Base-by-base conservation (phyloP, 1,140 invertebrate genomes). In the Calliopsis andreniformis region DNA sequence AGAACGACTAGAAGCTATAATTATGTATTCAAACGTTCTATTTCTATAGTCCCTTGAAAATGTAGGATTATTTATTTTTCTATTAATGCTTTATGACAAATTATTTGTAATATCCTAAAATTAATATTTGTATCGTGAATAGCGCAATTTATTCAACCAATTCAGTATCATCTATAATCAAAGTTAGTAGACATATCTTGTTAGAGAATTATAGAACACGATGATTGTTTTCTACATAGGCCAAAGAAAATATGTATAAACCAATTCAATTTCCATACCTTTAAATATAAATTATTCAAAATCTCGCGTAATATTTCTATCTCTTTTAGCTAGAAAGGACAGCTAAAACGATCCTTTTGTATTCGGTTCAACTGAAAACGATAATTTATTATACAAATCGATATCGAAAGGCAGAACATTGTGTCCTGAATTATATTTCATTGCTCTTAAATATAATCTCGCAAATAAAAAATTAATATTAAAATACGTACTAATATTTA, bases 1-100 rank as follows among this genome's bases (percentile, higher is more conserved):
- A 73, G 23, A 66, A 79, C 64, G 78, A 87, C 81, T 83, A 86
- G 81, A 78, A 79, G 61, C 80, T 82, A 83, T 32, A 79, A 64
- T 78, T 76, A 84, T 78, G 64, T 71, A 68, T 28, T 78, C 77
- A 30, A n/a, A 49, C 23, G 32, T 43, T 8, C 18, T 47, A 59
- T 23, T 43, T 39, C 51, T 67, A 42, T 32, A 28, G 5, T 45
- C 23, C 35, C 8, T 28, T 3, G 45, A 59, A 59, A 43, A 43
- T 72, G 25, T 76, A 30, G 51, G 12, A n/a, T 49, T 3, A 49
- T 20, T 49, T 49, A 49, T 49, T 20, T 49, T 45, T 45, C n/a
- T 42, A 14, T 42, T 10, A 14, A 14, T 18, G 6, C n/a, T 61
- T 8, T 59, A 43, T 45, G 23, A 42, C 12, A 64, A 62, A 51